Evolutionary conservation across 2,113 vertebrate genomes (phyloP).

Genomic region (Hystrix brachyura): DNA sequence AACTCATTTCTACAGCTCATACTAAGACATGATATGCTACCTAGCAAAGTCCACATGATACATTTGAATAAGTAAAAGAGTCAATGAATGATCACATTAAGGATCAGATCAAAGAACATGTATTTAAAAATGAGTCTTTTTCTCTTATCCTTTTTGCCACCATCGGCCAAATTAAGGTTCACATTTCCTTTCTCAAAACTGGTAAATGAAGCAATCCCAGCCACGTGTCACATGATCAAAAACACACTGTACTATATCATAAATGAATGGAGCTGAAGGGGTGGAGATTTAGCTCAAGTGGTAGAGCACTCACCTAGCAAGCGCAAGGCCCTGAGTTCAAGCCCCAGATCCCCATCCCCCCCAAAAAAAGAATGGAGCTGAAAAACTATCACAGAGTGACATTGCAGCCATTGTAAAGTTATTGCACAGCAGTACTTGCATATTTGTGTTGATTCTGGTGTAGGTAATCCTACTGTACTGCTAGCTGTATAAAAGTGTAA

Average conservation of each 20-base stretch:
- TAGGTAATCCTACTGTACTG: no score
- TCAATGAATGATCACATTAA: background rate
- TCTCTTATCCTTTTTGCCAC: background rate
- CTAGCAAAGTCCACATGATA: background rate
- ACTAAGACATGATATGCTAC: fast-evolving
- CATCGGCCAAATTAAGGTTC: background rate
- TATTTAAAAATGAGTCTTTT: background rate
- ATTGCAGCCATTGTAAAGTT: background rate
- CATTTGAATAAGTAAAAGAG: background rate
- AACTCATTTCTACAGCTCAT: background rate
- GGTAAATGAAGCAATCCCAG: background rate
- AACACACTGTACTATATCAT: background rate
- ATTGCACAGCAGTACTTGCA: background rate
- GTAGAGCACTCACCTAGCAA: no score
- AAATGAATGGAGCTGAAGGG: no score
- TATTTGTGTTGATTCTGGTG: no score
- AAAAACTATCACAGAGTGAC: background rate
- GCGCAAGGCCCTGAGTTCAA: no score
- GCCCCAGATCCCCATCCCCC: no score
- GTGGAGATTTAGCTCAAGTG: no score
- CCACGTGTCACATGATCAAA: background rate
- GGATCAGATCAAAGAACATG: background rate
- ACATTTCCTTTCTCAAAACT: background rate
- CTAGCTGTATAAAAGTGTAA: background rate
- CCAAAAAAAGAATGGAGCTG: background rate